Percentiles rank a stretch among this genome's conserved stretches.
Evolutionary conservation across 2,113 vertebrate species (phyloP).

Genomic region (Sinosuthora webbiana): DNA sequence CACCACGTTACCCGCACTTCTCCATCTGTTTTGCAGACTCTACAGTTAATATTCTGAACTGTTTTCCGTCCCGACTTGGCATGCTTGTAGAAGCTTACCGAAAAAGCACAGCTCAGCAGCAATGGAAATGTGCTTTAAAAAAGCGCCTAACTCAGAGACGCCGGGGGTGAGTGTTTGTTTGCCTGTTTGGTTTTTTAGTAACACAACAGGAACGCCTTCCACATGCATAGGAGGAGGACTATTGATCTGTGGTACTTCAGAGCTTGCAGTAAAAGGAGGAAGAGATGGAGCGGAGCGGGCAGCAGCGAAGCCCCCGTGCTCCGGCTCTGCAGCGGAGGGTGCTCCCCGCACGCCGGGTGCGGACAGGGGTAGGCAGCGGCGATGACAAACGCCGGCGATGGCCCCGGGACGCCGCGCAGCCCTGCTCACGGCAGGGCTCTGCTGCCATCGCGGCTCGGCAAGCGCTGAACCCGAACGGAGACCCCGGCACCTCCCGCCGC

Average conservation of each 20-base stretch:
- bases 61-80: neutral
- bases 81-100: neutral
- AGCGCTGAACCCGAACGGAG: neutral
- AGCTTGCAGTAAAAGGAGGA: accelerated
- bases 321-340: neutral
- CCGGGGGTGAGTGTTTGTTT: neutral
- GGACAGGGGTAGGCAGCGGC: neutral
- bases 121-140: neutral
- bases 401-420: neutral
- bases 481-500: neutral
- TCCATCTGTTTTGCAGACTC: neutral
- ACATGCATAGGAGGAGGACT: accelerated
- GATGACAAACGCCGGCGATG: neutral
- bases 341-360: accelerated
- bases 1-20: neutral
- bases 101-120: neutral
- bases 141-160: neutral
- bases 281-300: too few species aligned
- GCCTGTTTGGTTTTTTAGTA: neutral
- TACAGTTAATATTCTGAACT: neutral
- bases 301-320: neutral
- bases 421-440: neutral
- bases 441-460: neutral
- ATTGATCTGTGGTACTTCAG: accelerated
- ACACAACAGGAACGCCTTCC: neutral